Percentiles rank a stretch among this genome's conserved stretches.
These are phyloP conservation scores for Solea solea DNA, from an alignment of 2,113 vertebrate species.

Conservation along the genomic window DNA sequence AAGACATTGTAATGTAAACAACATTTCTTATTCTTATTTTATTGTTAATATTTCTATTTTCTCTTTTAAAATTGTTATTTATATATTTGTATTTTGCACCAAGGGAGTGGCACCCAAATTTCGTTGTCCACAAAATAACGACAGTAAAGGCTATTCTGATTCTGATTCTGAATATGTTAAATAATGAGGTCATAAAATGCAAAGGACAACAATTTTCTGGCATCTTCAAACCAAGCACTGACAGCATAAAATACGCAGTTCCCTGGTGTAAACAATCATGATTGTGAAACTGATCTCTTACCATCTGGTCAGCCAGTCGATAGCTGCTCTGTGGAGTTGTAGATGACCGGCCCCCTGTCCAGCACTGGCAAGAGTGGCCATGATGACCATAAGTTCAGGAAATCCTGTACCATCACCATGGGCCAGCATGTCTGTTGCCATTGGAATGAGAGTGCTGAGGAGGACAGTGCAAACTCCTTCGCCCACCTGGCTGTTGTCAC, in stretches of 20 bases:
- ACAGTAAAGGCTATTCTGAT: too few species aligned
- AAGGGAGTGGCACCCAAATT: too few species aligned
- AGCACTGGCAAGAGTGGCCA: conserved; percentile 95
- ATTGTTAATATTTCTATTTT: too few species aligned
- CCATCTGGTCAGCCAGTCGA: conserved; percentile 97
- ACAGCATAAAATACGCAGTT: not conserved
- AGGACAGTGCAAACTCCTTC: conserved; percentile 98
- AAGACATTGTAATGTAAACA: not conserved
- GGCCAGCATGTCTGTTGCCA: conserved; percentile 97
- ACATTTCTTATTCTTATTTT: too few species aligned
- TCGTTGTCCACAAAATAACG: too few species aligned
- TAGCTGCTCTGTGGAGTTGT: conserved; percentile 93
- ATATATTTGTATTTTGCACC: too few species aligned
- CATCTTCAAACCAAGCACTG: not conserved
- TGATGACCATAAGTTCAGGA: conserved; percentile 97
- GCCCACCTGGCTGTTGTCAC: conserved; percentile 98
- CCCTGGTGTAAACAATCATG: not conserved
- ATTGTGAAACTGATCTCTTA: conserved; percentile 74
- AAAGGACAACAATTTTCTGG: not conserved
- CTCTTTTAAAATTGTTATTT: too few species aligned
- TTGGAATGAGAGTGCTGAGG: conserved; percentile 94
- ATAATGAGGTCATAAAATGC: not conserved
- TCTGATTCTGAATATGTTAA: too few species aligned
- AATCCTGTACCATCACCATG: conserved; percentile 96
- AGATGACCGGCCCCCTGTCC: conserved; percentile 97